phyloP scores from a whole-genome alignment of 2,888 invertebrate genomes.

The Agrochola litura region DNA sequence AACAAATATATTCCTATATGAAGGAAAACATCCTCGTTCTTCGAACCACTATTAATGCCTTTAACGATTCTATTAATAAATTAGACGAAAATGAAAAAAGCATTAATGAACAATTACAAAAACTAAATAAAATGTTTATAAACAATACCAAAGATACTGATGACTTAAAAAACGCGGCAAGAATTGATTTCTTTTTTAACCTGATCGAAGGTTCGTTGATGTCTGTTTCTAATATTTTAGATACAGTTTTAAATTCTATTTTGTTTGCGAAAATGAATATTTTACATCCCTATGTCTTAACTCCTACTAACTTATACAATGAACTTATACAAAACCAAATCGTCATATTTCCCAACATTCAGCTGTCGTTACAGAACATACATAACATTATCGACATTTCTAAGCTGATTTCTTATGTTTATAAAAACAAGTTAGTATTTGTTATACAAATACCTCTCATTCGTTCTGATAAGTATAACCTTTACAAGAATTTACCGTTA shows the following conservation, averaged over 20 bases:
- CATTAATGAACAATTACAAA: conserved; percentile 19
- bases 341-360: background rate
- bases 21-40: conserved; percentile 36
- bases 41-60: conserved; percentile 22
- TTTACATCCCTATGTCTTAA: conserved; percentile 47
- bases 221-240: conserved; percentile 42
- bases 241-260: conserved; percentile 49
- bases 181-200: conserved; percentile 47
- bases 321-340: conserved; percentile 17
- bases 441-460: conserved; percentile 40
- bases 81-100: conserved; percentile 36
- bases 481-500: conserved; percentile 41
- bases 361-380: conserved; percentile 27
- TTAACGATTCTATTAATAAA: conserved; percentile 40
- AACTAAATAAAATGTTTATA: conserved; percentile 20
- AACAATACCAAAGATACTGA: conserved; percentile 10
- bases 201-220: conserved; percentile 39
- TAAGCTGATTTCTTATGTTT: conserved; percentile 43
- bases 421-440: conserved; percentile 47
- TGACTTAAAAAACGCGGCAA: conserved; percentile 31
- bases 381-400: conserved; percentile 40
- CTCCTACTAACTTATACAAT: conserved; percentile 23
- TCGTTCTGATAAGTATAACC: conserved; percentile 24
- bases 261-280: conserved; percentile 41
- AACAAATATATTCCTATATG: conserved; percentile 13